phyloP scores from a whole-genome alignment of 1,140 invertebrate species.

The Pseudobourletiella spinata region DNA sequence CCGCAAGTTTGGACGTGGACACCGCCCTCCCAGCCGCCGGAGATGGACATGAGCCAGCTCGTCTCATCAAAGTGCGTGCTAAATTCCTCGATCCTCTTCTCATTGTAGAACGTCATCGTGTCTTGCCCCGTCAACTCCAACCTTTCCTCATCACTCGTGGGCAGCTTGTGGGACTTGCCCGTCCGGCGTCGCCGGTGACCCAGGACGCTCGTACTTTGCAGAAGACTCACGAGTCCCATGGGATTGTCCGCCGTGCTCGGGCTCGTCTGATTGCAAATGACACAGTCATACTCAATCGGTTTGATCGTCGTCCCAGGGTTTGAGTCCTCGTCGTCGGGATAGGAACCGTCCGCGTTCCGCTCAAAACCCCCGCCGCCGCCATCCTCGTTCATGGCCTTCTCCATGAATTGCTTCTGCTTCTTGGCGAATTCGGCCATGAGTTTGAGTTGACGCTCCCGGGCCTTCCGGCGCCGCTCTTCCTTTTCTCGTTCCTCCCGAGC shows the following conservation, averaged over 20 bases:
- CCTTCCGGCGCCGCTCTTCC: constrained; percentile 68
- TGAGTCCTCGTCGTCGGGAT: background rate
- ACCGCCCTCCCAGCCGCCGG: constrained; percentile 61
- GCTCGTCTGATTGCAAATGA: constrained; percentile 86
- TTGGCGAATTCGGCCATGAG: constrained; percentile 87
- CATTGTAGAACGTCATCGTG: constrained; percentile 55
- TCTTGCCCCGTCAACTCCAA: constrained; percentile 42
- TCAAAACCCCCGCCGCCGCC: background rate
- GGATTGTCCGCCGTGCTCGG: constrained; percentile 74
- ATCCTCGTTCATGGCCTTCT: constrained; percentile 54
- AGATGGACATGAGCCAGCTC: constrained; percentile 70
- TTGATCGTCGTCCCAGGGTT: constrained; percentile 45
- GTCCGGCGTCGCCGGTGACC: constrained; percentile 60
- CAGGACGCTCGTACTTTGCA: constrained; percentile 74
- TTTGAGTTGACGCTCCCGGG: constrained; percentile 79
- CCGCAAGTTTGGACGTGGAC: constrained; percentile 93
- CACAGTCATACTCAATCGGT: constrained; percentile 77
- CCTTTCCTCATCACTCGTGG: constrained; percentile 56
- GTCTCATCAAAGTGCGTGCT: constrained; percentile 64
- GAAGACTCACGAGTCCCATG: constrained; percentile 78
- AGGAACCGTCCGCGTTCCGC: no score
- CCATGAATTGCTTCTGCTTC: constrained; percentile 84
- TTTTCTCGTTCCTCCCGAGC: constrained; percentile 62
- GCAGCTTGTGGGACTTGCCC: constrained; percentile 47
- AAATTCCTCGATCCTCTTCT: constrained; percentile 58